phyloP scores from a whole-genome alignment of 2,888 invertebrate species.

The Magallana nippona region DNA sequence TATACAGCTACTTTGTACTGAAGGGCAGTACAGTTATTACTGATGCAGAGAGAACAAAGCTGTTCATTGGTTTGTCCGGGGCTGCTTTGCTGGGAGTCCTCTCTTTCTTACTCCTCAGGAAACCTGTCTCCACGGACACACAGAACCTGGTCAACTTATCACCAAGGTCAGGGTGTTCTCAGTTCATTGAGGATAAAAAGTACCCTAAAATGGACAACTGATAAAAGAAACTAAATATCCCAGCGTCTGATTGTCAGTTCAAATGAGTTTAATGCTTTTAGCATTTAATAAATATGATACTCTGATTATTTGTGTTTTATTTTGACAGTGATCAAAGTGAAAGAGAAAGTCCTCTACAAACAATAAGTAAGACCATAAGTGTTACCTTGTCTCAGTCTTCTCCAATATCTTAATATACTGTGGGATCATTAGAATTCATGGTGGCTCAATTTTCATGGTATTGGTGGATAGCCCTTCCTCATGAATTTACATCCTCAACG shows the following conservation, averaged over 20 bases:
- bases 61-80: constrained; percentile 89
- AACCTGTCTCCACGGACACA: constrained; percentile 60
- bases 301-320: not conserved
- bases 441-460: too few species aligned
- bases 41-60: constrained; percentile 86
- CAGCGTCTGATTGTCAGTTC: too few species aligned
- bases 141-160: constrained; percentile 66
- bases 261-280: too few species aligned
- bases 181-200: not conserved
- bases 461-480: too few species aligned
- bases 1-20: constrained; percentile 95
- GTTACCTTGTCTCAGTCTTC: not conserved
- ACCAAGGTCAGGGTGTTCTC: constrained; percentile 58
- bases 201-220: too few species aligned
- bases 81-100: constrained; percentile 86
- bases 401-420: too few species aligned
- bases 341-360: constrained; percentile 42
- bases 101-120: constrained; percentile 75
- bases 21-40: constrained; percentile 89
- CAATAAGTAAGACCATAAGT: constrained; percentile 40
- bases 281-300: too few species aligned
- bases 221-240: too few species aligned
- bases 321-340: not conserved
- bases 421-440: too few species aligned
- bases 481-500: too few species aligned